phyloP scores from a whole-genome alignment of 2,888 invertebrate species.

The Aphrophora alni region DNA sequence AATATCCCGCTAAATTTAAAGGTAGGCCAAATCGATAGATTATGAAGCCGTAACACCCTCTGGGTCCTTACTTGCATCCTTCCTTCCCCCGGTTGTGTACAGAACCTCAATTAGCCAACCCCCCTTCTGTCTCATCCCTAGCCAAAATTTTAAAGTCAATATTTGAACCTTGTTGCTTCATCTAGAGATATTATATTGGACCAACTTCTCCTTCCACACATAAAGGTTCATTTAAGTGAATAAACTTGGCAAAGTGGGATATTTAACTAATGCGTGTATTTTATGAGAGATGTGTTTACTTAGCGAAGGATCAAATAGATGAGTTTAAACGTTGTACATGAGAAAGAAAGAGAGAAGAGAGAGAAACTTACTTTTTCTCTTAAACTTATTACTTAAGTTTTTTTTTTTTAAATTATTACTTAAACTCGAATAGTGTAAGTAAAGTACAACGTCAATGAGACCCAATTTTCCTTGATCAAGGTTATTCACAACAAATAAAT shows the following conservation, averaged over 20 bases:
- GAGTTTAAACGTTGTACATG: neutral
- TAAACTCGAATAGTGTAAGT: too few species aligned
- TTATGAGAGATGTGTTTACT: neutral
- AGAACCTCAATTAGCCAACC: neutral
- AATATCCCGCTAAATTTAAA: too few species aligned
- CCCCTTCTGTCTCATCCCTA: neutral
- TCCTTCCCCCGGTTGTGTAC: neutral
- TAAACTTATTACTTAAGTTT: too few species aligned
- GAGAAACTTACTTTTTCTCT: too few species aligned
- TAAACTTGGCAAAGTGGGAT: neutral
- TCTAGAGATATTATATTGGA: neutral
- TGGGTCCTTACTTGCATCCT: neutral
- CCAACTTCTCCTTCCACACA: neutral
- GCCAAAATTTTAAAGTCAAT: neutral
- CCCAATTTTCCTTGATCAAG: too few species aligned
- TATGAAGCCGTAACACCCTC: neutral
- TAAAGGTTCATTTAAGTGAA: conserved; percentile 2
- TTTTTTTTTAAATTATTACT: too few species aligned
- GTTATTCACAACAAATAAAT: too few species aligned
- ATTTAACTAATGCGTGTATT: neutral
- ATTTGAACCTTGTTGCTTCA: conserved; percentile 2
- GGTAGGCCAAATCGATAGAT: too few species aligned
- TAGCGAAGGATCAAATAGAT: neutral
- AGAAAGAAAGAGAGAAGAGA: too few species aligned
- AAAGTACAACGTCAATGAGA: too few species aligned